Base-by-base conservation (phyloP, 2,797 vertebrate genomes). In the Loriculus beryllinus region DNA sequence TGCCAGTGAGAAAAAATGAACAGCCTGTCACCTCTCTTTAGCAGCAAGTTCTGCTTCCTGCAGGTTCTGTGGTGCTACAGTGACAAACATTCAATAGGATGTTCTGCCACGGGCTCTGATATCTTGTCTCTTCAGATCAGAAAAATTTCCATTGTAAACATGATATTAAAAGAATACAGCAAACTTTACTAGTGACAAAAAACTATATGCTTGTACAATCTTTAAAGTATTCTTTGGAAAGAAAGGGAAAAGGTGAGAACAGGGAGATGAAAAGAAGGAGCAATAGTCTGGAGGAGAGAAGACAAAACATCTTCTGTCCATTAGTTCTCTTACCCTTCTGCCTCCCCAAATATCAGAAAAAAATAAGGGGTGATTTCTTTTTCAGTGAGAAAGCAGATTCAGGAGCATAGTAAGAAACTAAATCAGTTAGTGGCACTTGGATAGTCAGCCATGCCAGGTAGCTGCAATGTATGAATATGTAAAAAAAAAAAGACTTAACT, bases 91-190 rank as follows among this genome's bases (percentile, higher is more conserved):
- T 72, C 60, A 77, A 45, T 63, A 77, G 82, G 68, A 63, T 91
- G 29, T 88, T 94, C 86, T 93, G 91, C 84, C 78, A 80, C 80
- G 56, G 75, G 64, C 52, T 91, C 76, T 52, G 35, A 31, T 87
- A 78, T 31, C 37, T 80, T 91, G 78, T 85, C 71, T 80, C 45
- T 71, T 91, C 33, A 77, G 82, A 83, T 78, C 52, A 88, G n/a
- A 79, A 31, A 63, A 68, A 79, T 82, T 60, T 72, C 47, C 40
- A 18, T 40, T 54, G 28, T 82, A 90, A 86, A 90, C n/a, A 23
- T 82, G 59, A 26, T 51, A 67, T 33, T 82, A 26, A 78, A 88
- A 59, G 9, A 83, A 72, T 79, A 39, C 14, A 40, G 21, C 57
- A 43, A 72, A 14, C 47, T 82, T 72, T 72, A 86, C 45, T 22